Conservation (phyloP, 1,140 invertebrate genomes). For the Hermetia illucens region DNA sequence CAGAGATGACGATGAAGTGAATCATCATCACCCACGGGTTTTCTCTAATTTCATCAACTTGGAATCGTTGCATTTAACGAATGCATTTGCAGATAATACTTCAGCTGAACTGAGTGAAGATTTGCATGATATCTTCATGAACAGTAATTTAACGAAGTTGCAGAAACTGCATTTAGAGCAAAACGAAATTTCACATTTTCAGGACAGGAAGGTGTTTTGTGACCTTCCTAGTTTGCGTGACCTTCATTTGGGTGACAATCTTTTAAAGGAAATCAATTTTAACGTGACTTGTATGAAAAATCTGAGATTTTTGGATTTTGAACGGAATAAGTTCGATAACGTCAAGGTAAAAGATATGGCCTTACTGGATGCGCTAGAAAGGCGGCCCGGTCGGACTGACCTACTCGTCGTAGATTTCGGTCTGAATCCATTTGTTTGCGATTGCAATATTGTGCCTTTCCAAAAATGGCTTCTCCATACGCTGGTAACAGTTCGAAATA, state of each 20-base stretch:
- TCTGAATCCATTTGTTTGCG: slow-evolving; percentile 53
- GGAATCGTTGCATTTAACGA: slow-evolving; percentile 54
- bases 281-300: slow-evolving; percentile 50
- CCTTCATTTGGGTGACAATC: slow-evolving; percentile 54
- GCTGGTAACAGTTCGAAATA: slow-evolving; percentile 43
- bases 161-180: slow-evolving; percentile 64
- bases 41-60: slow-evolving; percentile 67
- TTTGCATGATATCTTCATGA: slow-evolving; percentile 57
- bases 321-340: slow-evolving; percentile 48
- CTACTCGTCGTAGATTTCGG: slow-evolving; percentile 49
- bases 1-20: slow-evolving; percentile 35
- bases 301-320: slow-evolving; percentile 53
- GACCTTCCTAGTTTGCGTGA: slow-evolving; percentile 49
- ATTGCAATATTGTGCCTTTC: slow-evolving; percentile 44
- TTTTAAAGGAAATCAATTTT: slow-evolving; percentile 45
- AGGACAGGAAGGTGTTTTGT: slow-evolving; percentile 53
- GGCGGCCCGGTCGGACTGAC: slow-evolving; percentile 31
- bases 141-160: slow-evolving; percentile 49
- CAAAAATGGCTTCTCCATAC: slow-evolving; percentile 48
- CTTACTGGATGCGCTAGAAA: slow-evolving; percentile 40
- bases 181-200: slow-evolving; percentile 57
- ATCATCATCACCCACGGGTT: slow-evolving; percentile 52
- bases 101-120: slow-evolving; percentile 44
- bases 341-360: slow-evolving; percentile 42
- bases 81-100: slow-evolving; percentile 57